Conservation (phyloP, 2,113 vertebrate species). For the Aix galericulata region DNA sequence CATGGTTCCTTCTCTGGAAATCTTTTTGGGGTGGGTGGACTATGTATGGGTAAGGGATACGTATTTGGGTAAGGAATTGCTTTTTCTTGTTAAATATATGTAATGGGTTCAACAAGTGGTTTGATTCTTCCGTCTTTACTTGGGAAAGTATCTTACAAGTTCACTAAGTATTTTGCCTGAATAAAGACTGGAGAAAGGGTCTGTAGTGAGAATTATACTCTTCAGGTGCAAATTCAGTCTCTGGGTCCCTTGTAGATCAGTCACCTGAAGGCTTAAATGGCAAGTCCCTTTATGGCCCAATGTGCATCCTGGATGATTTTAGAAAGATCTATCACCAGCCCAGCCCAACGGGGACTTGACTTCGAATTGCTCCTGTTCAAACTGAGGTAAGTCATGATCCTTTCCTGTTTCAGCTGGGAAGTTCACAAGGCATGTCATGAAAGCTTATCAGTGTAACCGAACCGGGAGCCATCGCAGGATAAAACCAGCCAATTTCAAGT, state of each 20-base stretch:
- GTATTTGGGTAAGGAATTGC: not conserved
- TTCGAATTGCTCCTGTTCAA: not conserved
- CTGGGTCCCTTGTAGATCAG: not conserved
- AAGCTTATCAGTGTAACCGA: slow-evolving; percentile 43
- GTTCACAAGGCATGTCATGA: not conserved
- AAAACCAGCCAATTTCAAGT: slow-evolving; percentile 3
- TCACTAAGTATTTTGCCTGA: not conserved
- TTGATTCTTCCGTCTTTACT: not conserved
- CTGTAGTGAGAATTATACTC: not conserved
- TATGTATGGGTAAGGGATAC: not conserved
- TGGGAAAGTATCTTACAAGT: not conserved
- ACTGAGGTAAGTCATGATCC: not conserved
- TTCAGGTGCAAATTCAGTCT: not conserved
- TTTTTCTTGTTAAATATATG: not conserved
- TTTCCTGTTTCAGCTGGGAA: slow-evolving; percentile 14
- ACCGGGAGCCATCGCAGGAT: not conserved
- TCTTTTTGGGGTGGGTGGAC: not conserved
- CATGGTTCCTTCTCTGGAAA: not conserved
- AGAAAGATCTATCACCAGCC: not conserved
- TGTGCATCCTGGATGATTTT: not conserved
- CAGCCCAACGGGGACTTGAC: not conserved
- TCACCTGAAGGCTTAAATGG: not conserved
- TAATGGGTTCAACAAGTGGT: not conserved
- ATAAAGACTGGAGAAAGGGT: not conserved
- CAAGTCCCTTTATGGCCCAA: not conserved